Base-by-base conservation (phyloP, 2,888 invertebrate species). In the Athalia cordata region DNA sequence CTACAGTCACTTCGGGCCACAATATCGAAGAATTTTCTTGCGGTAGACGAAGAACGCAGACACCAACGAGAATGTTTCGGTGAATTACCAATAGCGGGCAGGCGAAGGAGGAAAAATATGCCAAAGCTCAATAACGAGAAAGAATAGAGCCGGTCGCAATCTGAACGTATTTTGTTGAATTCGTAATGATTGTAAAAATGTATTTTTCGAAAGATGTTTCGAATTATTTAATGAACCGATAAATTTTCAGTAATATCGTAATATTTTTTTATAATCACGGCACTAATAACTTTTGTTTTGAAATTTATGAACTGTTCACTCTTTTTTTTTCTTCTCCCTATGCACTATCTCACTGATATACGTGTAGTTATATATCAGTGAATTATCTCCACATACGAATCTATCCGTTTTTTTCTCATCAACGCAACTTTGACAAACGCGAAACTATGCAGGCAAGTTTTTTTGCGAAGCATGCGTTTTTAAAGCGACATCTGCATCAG, bases 251-350 rank as follows among this genome's bases (percentile, higher is more conserved):
- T 5, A 64, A 64, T 65, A 78, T n/a, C 43, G 47, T 62, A 43
- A 15, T 55, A 74, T 74, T 78, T 64, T 77, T 70, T 64, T 70
- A 65, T 74, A 29, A 78, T 78, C 52, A 78, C 64, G 65, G 64
- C 45, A 74, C 62, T 55, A 64, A 78, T 75, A 59, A 74, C 78
- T 78, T 78, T 78, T 78, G 78, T 78, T 75, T 75, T 50, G 59
- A 15, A 64, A 72, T 72, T 64, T 62, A 62, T 50, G 11, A 9
- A 75, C n/a, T 61, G 29, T 59, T 67, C 29, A 61, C 29, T 70
- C 49, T 45, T n/a, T 74, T 75, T 64, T 79, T 59, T 65, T 64
- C 15, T 65, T 59, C n/a, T 62, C 15, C 29, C 61, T 59, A 62
- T 15, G 11, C 57, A n/a, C n/a, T n/a, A n/a, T n/a, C n/a, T n/a